Conservation (phyloP, 2,797 vertebrate species). For the Pangasius larnaudii region DNA sequence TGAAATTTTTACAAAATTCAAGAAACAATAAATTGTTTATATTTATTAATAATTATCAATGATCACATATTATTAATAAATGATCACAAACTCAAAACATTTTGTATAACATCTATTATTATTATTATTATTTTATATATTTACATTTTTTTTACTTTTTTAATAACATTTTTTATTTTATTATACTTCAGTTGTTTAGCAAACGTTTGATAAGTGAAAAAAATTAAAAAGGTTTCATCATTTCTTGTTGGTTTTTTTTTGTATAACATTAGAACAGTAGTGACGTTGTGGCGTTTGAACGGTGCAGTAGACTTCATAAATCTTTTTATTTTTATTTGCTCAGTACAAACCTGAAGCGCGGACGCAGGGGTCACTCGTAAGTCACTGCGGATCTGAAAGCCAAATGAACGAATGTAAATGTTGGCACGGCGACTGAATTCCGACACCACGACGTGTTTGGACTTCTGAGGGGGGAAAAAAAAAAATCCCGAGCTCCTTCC, state of each 20-base stretch:
- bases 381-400: background rate
- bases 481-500: constrained; percentile 16
- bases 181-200: no score
- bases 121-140: no score
- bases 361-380: background rate
- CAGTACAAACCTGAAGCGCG: background rate
- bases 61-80: no score
- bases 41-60: no score
- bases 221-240: background rate
- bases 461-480: background rate
- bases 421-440: background rate
- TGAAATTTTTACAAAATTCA: no score
- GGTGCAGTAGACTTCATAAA: no score
- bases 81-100: no score
- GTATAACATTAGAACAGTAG: no score
- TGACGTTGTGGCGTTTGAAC: background rate
- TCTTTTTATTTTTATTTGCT: background rate
- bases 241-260: background rate
- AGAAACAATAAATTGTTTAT: no score
- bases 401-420: background rate
- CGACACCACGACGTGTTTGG: background rate
- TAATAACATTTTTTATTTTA: no score
- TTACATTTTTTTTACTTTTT: no score
- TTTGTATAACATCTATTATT: no score
- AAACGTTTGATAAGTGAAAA: background rate